Percentiles rank a stretch among this genome's conserved stretches.
Conservation (phyloP, 1,140 invertebrate genomes). For the Xylocopa sonorina region DNA sequence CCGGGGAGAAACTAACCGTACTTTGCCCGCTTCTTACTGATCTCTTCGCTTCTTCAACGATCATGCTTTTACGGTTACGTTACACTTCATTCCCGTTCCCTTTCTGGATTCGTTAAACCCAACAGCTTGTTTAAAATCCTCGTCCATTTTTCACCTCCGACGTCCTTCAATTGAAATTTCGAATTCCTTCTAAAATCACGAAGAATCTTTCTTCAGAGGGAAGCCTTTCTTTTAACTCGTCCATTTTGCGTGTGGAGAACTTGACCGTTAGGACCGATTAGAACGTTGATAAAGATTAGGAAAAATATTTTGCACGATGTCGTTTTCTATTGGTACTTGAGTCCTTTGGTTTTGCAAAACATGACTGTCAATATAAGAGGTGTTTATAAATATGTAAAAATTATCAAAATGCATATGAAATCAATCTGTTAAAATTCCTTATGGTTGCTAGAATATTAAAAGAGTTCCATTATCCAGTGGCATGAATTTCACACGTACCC, state of each 20-base stretch:
- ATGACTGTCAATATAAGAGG: neutral
- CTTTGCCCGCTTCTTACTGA: constrained; percentile 63
- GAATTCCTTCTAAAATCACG: too few species aligned
- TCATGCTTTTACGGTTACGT: constrained; percentile 53
- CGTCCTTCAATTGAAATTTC: neutral
- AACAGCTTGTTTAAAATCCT: neutral
- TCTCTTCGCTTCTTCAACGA: constrained; percentile 24
- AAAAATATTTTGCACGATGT: too few species aligned
- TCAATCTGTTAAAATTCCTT: too few species aligned
- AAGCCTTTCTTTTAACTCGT: too few species aligned
- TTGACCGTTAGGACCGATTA: too few species aligned
- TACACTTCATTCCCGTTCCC: constrained; percentile 1
- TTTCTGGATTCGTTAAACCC: neutral
- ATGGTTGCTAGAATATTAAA: too few species aligned
- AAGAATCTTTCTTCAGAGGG: neutral
- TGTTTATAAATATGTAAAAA: neutral
- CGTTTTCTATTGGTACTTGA: neutral
- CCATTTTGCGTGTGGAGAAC: too few species aligned
- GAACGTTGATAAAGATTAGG: neutral
- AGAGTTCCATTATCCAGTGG: too few species aligned
- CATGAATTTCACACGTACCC: too few species aligned
- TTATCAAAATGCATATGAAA: too few species aligned
- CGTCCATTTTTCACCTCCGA: neutral
- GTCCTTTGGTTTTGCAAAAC: neutral
- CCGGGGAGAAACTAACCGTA: constrained; percentile 80